Conservation (phyloP, 64 coral and sea anemone species). For the Dendrophyllia cribrosa region DNA sequence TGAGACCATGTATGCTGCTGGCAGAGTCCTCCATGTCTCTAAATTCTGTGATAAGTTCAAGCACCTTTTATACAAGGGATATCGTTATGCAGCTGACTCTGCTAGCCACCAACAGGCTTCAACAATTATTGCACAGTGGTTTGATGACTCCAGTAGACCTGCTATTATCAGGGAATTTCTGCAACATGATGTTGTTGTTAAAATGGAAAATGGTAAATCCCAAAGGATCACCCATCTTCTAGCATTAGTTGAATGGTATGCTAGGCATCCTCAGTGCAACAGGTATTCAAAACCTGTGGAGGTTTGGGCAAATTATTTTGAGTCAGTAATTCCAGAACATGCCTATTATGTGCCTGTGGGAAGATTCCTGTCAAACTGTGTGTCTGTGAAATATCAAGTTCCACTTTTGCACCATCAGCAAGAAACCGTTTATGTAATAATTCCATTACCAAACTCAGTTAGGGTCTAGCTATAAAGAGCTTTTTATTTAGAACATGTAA, state of each 20-base stretch:
- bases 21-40: constrained; percentile 22
- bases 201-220: constrained; percentile 25
- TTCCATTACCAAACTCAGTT: constrained; percentile 26
- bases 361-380: constrained; percentile 46
- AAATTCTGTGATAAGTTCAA: constrained; percentile 49
- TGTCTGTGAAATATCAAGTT: constrained; percentile 1
- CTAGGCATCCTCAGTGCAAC: constrained; percentile 33
- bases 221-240: constrained; percentile 45
- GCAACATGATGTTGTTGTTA: constrained; percentile 22
- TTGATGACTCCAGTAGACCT: constrained; percentile 50
- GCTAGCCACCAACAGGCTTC: constrained; percentile 27
- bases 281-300: constrained; percentile 39
- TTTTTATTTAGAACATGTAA: too few relatives aligned
- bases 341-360: constrained; percentile 34
- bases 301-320: constrained; percentile 18
- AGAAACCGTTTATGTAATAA: constrained; percentile 31
- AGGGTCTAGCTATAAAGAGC: too few relatives aligned
- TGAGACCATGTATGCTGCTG: constrained; percentile 31
- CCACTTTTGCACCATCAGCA: not conserved
- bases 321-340: not conserved
- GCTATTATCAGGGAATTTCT: constrained; percentile 58
- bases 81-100: constrained; percentile 8
- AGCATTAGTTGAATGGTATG: constrained; percentile 62
- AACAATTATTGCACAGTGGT: constrained; percentile 42
- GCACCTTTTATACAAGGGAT: constrained; percentile 29